These are phyloP conservation scores for Danaus chrysippus DNA, from an alignment of 2,888 invertebrate genomes.

Conservation along the genomic window DNA sequence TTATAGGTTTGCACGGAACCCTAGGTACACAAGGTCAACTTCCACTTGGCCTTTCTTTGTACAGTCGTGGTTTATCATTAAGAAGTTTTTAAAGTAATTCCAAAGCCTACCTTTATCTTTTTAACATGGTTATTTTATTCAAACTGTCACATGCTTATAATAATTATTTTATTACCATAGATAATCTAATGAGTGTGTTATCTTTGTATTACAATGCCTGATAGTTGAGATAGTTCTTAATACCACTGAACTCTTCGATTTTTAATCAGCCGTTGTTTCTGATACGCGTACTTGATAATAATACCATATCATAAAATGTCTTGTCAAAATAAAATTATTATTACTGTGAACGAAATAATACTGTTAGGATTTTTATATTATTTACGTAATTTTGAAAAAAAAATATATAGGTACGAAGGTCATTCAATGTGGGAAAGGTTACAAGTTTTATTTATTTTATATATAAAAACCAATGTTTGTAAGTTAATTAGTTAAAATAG, in stretches of 20 bases:
- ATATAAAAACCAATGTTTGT: conserved; percentile 3
- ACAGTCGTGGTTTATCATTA: too few species aligned
- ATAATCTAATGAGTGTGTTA: conserved; percentile 25
- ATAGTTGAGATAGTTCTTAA: conserved; percentile 34
- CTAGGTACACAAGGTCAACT: too few species aligned
- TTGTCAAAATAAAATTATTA: background rate
- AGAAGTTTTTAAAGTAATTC: too few species aligned
- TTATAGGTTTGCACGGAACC: too few species aligned
- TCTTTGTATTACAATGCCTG: conserved; percentile 37
- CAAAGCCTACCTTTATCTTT: too few species aligned
- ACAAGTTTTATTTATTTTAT: background rate
- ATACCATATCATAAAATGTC: background rate
- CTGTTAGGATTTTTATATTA: background rate
- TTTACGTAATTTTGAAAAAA: too few species aligned
- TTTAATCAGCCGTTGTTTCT: conserved; percentile 35
- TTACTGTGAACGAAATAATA: background rate
- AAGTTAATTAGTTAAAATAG: conserved; percentile 4
- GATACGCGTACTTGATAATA: conserved; percentile 16
- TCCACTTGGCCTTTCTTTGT: too few species aligned
- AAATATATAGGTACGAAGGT: too few species aligned
- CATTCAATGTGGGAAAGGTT: too few species aligned
- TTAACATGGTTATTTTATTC: too few species aligned
- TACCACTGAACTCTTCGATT: conserved; percentile 20
- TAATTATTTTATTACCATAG: conserved; percentile 9
- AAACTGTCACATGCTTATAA: conserved; percentile 10